Evolutionary conservation across 2,797 vertebrate genomes (phyloP).

Genomic region (Alectoris magna): DNA sequence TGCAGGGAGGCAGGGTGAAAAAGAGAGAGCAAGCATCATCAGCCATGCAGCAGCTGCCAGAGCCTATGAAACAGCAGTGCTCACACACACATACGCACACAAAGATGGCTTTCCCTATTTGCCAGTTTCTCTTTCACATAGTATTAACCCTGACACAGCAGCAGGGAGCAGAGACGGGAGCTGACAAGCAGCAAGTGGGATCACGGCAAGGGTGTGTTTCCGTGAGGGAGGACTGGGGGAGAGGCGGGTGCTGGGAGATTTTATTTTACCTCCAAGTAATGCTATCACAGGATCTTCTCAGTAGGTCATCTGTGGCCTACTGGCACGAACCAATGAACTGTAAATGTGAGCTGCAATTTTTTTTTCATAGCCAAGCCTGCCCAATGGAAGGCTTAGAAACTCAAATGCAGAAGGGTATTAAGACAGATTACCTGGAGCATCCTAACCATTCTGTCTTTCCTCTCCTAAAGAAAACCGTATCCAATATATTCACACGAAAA

Average conservation of each 20-base stretch:
- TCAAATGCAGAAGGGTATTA: constrained; percentile 83
- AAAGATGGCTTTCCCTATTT: constrained; percentile 81
- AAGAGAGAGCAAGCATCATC: constrained; percentile 75
- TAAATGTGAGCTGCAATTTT: constrained; percentile 71
- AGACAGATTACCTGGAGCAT: constrained; percentile 83
- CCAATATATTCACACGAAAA: not conserved
- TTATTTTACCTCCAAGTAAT: constrained; percentile 10
- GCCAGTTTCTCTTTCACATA: constrained; percentile 66
- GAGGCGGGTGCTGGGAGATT: not conserved
- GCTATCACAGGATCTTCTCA: constrained; percentile 14
- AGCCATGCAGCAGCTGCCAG: constrained; percentile 80
- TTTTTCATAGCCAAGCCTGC: constrained; percentile 35
- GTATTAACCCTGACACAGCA: not conserved
- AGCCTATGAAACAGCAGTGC: constrained; percentile 77
- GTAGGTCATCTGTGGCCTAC: constrained; percentile 48
- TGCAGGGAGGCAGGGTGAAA: constrained; percentile 80
- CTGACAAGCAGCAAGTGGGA: not conserved
- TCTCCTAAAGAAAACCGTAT: not conserved
- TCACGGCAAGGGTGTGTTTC: not conserved
- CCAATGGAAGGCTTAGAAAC: constrained; percentile 80
- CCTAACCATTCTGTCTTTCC: constrained; percentile 35
- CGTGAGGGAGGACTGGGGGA: accelerated
- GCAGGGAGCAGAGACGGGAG: constrained; percentile 1
- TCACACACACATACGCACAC: constrained; percentile 62
- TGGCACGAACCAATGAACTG: constrained; percentile 78